phyloP scores from a whole-genome alignment of 2,113 vertebrate species.

The Podarcis cretensis region DNA sequence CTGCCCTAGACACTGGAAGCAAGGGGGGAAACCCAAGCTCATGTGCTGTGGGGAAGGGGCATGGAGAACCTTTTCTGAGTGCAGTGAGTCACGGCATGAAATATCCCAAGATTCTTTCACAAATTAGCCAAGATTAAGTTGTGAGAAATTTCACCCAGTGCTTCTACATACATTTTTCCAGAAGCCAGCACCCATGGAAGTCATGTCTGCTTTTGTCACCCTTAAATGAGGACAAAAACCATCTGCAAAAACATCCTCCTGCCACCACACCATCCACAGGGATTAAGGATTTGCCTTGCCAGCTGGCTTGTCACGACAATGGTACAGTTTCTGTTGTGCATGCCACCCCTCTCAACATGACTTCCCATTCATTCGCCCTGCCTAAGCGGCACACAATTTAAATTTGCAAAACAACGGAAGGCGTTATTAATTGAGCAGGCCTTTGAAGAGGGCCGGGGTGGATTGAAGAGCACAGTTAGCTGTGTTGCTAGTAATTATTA shows the following conservation, averaged over 20 bases:
- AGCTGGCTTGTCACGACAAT: neutral
- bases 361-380: neutral
- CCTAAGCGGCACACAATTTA: neutral
- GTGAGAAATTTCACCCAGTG: neutral
- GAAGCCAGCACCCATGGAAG: neutral
- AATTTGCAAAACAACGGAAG: neutral
- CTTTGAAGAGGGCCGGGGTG: slow-evolving; percentile 45
- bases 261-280: slow-evolving; percentile 10
- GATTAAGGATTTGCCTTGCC: neutral
- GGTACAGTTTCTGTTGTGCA: slow-evolving; percentile 21
- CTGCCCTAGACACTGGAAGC: too few species aligned
- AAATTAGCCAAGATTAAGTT: too few species aligned
- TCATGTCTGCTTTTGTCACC: neutral
- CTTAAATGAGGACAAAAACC: neutral
- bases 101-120: too few species aligned
- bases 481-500: slow-evolving; percentile 31
- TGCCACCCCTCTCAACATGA: slow-evolving; percentile 31
- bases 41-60: too few species aligned
- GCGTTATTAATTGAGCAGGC: slow-evolving; percentile 46
- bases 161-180: neutral
- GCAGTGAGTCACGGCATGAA: too few species aligned
- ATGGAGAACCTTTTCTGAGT: too few species aligned
- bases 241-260: neutral
- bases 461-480: slow-evolving; percentile 28
- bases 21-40: too few species aligned